Evolutionary conservation across 2,888 invertebrate species (phyloP).

Genomic region (Acanthosepion esculentum): DNA sequence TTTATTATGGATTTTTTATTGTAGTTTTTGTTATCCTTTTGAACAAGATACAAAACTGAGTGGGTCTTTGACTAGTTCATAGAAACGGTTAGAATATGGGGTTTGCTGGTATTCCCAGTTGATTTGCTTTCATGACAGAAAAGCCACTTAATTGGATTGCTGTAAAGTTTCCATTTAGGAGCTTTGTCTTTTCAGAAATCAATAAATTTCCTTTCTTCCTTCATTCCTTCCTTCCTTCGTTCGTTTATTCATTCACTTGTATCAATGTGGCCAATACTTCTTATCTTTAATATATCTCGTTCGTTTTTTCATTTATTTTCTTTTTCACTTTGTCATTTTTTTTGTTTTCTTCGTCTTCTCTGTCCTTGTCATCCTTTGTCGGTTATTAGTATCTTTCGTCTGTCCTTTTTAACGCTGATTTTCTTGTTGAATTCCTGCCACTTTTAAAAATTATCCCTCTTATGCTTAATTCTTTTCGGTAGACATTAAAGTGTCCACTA

Average conservation of each 20-base stretch:
- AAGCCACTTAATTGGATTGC: not conserved
- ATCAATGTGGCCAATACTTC: no score
- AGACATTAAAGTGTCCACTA: no score
- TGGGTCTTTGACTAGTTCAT: not conserved
- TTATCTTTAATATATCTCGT: no score
- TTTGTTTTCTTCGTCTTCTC: no score
- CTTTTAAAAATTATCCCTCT: no score
- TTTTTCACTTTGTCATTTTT: no score
- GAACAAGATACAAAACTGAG: not conserved
- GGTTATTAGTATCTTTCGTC: no score
- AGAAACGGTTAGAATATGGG: not conserved
- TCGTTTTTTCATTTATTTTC: no score
- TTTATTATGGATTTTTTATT: not conserved
- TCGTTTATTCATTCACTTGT: not conserved
- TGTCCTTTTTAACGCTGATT: no score
- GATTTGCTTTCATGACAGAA: not conserved
- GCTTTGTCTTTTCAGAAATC: not conserved
- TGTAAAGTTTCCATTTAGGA: not conserved
- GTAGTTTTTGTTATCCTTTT: not conserved
- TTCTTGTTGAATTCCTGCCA: no score
- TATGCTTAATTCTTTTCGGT: no score
- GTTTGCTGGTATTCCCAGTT: not conserved
- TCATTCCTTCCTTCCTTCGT: not conserved
- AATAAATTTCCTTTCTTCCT: not conserved
- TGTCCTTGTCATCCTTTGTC: no score